Base-by-base conservation (phyloP, 1,140 invertebrate genomes). In the Dreissena polymorpha region DNA sequence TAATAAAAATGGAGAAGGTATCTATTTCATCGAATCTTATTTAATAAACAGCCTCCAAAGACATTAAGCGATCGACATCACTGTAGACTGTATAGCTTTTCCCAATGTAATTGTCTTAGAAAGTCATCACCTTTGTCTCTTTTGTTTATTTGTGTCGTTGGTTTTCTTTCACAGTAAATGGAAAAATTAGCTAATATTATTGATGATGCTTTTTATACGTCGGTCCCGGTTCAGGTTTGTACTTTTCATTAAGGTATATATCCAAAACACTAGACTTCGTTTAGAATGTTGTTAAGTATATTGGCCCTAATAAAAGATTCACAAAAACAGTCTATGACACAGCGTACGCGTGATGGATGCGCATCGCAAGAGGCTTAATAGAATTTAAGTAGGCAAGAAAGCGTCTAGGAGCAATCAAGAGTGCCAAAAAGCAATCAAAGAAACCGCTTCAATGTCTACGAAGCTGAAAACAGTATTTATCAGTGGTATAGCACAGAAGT, bases 351-450 rank as follows among this genome's bases (percentile, higher is more conserved):
- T 78, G 76, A 78, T 78, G 25, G 63, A 78, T 70, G 64, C 39
- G 50, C 13, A n/a, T n/a, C 67, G 21, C 12, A 7, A 55, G 23
- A 21, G 12, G 76, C 50, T 65, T 80, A 69, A 64, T 80, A 60
- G 70, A 80, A 80, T 80, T 72, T 72, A 80, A 80, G 78, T 16
- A 25, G 53, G 70, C 16, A 69, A 25, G 27, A 71, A 79, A 79
- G 67, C 53, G 57, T 64, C 60, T n/a, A 65, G 68, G 72, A 72
- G 27, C 69, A 55, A 57, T 79, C 76, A 69, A 69, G 70, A 79
- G 67, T 80, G 78, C 57, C 78, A 80, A 72, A 72, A 80, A 80
- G 78, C 78, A 80, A 80, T 80, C 78, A 80, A 80, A 80, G 78
- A 72, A 80, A 80, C 67, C 68, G 72, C 53, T 14, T 70, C 50